Evolutionary conservation across 1,140 invertebrate genomes (phyloP).

Genomic region (Orchestia grillus): DNA sequence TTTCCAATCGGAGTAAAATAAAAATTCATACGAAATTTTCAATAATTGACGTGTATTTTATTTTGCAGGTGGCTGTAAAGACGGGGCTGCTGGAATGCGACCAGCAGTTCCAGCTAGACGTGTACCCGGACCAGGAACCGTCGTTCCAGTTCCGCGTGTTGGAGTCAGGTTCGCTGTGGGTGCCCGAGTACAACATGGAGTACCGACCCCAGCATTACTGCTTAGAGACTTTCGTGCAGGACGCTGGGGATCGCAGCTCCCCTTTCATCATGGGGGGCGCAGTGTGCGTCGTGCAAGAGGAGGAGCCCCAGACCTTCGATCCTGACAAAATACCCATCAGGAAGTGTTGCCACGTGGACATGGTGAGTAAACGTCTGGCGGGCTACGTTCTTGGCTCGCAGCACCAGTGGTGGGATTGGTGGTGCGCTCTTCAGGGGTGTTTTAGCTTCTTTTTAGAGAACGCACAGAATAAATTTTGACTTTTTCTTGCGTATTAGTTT

Average conservation of each 20-base stretch:
- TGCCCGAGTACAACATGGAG: constrained; percentile 62
- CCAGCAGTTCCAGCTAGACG: constrained; percentile 61
- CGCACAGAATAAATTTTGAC: neutral
- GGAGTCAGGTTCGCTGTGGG: constrained; percentile 65
- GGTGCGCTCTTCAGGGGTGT: neutral
- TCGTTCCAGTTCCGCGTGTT: constrained; percentile 64
- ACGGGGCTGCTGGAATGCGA: constrained; percentile 62
- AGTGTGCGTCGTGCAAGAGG: constrained; percentile 62
- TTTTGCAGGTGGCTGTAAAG: constrained; percentile 58
- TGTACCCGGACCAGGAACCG: constrained; percentile 60
- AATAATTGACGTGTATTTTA: neutral
- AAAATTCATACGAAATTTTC: neutral
- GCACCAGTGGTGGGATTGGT: neutral
- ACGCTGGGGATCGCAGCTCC: constrained; percentile 62
- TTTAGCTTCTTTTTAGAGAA: neutral
- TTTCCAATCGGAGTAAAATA: neutral
- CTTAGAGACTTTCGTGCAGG: constrained; percentile 65
- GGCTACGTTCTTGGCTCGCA: neutral
- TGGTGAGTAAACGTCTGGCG: constrained; percentile 35
- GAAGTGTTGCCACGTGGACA: constrained; percentile 65
- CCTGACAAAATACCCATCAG: constrained; percentile 66
- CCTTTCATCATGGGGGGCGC: constrained; percentile 63
- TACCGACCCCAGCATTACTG: constrained; percentile 65
- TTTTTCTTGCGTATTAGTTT: neutral
- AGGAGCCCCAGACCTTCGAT: constrained; percentile 63